Conservation (phyloP, 2,888 invertebrate genomes). For the Yponomeuta cagnagella region DNA sequence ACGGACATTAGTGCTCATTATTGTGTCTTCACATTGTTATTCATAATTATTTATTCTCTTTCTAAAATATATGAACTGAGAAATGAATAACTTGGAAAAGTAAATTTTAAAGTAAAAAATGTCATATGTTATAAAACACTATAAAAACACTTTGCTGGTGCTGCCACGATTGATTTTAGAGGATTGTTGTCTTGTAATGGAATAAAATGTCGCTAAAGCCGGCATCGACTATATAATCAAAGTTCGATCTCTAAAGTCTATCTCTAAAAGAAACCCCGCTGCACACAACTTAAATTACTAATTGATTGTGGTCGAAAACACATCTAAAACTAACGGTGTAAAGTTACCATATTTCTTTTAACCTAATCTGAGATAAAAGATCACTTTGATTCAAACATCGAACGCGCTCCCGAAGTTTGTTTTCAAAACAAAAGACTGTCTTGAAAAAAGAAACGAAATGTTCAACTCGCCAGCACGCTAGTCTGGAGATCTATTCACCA, state of each 20-base stretch:
- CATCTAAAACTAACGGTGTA: not conserved
- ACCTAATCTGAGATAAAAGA: not conserved
- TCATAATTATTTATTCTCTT: not conserved
- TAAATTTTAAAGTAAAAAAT: not conserved
- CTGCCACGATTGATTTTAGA: too few relatives aligned
- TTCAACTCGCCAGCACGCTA: conserved; percentile 33
- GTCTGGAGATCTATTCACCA: conserved; percentile 56
- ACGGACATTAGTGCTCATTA: not conserved
- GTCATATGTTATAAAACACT: too few relatives aligned
- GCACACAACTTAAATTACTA: conserved; percentile 10
- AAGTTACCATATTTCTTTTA: not conserved
- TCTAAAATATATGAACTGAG: not conserved
- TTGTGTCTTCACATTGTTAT: not conserved
- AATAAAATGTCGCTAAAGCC: not conserved
- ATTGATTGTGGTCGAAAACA: conserved; percentile 8
- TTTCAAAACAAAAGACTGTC: not conserved
- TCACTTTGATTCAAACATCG: not conserved
- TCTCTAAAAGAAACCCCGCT: conserved; percentile 2
- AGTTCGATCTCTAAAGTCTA: not conserved
- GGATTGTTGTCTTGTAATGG: too few relatives aligned
- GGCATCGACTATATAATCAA: not conserved
- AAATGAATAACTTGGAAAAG: not conserved
- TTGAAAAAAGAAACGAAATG: not conserved
- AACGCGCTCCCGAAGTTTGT: not conserved
- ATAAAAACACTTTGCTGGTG: too few relatives aligned